Conservation (phyloP, 2,113 vertebrate species). For the Himantopus leucocephalus region DNA sequence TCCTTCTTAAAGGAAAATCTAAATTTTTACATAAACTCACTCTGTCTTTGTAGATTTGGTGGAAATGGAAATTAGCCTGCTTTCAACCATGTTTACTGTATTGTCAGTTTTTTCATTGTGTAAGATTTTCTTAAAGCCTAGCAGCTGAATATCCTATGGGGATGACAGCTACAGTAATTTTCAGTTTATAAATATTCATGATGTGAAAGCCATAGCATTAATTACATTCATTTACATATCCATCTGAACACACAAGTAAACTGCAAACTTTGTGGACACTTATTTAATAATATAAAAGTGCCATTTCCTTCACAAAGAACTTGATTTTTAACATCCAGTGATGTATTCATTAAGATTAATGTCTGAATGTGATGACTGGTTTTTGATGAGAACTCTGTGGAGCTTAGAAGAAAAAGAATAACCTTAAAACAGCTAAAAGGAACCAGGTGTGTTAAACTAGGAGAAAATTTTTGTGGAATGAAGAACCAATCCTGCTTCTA, state of each 20-base stretch:
- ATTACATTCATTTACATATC: constrained; percentile 78
- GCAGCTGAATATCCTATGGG: constrained; percentile 72
- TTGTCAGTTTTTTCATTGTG: constrained; percentile 49
- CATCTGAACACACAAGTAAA: constrained; percentile 71
- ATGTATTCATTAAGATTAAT: constrained; percentile 76
- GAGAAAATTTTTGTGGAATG: constrained; percentile 21
- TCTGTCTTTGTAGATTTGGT: neutral
- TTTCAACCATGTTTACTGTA: constrained; percentile 53
- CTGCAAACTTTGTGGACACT: constrained; percentile 64
- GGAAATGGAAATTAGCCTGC: constrained; percentile 40
- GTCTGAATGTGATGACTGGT: constrained; percentile 63
- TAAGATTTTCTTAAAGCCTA: constrained; percentile 67
- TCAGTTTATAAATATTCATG: constrained; percentile 80
- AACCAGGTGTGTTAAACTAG: constrained; percentile 51
- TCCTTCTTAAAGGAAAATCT: neutral
- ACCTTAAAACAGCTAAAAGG: constrained; percentile 61
- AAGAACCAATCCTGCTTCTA: constrained; percentile 27
- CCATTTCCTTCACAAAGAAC: constrained; percentile 70
- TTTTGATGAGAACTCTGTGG: constrained; percentile 65
- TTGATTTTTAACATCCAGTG: constrained; percentile 72
- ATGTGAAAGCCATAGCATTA: constrained; percentile 79
- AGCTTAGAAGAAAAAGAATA: constrained; percentile 46
- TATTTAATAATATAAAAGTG: constrained; percentile 68
- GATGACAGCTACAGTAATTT: constrained; percentile 72
- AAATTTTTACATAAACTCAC: constrained; percentile 9